Evolutionary conservation across 2,888 invertebrate genomes (phyloP).

Genomic region (Dryobotodes eremita): DNA sequence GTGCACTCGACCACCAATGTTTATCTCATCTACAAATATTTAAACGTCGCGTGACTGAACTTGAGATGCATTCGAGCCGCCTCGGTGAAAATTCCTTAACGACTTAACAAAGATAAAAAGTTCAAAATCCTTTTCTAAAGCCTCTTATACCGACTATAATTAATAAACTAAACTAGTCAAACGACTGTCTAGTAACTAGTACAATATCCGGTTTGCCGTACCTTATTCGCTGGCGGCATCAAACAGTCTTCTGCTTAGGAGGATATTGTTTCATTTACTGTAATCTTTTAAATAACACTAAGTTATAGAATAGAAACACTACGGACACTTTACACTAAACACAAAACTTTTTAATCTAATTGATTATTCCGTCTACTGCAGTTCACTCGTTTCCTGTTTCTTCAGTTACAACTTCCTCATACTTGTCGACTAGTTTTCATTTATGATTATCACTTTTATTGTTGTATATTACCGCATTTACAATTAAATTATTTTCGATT

Average conservation of each 20-base stretch:
- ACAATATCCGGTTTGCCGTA: conserved; percentile 88
- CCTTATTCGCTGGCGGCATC: conserved; percentile 87
- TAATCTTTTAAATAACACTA: conserved; percentile 76
- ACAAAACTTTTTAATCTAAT: conserved; percentile 77
- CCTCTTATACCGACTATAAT: conserved; percentile 72
- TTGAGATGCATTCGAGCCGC: conserved; percentile 66
- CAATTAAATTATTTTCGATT: conserved; percentile 73
- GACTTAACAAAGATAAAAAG: conserved; percentile 67
- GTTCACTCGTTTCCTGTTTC: conserved; percentile 52
- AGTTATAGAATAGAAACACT: conserved; percentile 80
- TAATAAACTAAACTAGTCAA: conserved; percentile 83
- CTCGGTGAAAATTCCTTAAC: conserved; percentile 66
- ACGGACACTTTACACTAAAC: conserved; percentile 84
- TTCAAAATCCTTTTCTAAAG: conserved; percentile 74
- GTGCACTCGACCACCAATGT: conserved; percentile 75
- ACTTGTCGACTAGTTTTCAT: conserved; percentile 64
- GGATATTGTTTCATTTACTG: conserved; percentile 79
- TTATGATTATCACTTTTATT: conserved; percentile 72
- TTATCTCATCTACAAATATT: conserved; percentile 84
- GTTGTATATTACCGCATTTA: conserved; percentile 71
- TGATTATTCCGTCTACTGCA: conserved; percentile 55
- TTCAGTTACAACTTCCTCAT: conserved; percentile 48
- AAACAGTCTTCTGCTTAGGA: conserved; percentile 81
- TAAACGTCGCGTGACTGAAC: conserved; percentile 80
- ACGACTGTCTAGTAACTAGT: conserved; percentile 81